A percentile compares a stretch with the other conserved stretches of the same genome.
Evolutionary conservation across 2,797 vertebrate genomes (phyloP).

Genomic region (Oceanodroma leucorhoa): DNA sequence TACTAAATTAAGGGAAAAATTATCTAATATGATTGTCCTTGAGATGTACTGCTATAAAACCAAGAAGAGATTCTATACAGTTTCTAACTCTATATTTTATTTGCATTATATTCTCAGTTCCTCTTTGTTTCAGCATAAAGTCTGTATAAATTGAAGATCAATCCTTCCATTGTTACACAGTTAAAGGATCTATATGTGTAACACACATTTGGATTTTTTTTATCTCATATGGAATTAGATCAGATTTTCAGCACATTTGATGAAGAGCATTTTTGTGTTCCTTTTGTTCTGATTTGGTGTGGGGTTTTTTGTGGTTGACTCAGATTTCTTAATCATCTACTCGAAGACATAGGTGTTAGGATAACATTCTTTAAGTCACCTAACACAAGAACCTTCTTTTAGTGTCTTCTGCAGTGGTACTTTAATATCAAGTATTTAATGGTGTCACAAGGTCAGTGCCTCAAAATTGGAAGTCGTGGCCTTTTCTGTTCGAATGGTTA

Average conservation of each 20-base stretch:
- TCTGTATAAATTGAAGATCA: background rate
- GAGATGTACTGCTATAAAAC: background rate
- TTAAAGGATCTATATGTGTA: background rate
- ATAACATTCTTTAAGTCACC: background rate
- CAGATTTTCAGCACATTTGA: conserved; percentile 3
- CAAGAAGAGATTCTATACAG: background rate
- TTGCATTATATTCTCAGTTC: background rate
- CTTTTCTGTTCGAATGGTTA: conserved; percentile 38
- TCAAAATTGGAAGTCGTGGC: conserved; percentile 36
- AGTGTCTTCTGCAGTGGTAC: conserved; percentile 8
- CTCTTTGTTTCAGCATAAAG: background rate
- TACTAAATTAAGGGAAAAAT: conserved; percentile 9
- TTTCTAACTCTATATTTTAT: background rate
- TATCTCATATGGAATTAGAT: background rate
- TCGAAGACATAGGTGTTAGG: background rate
- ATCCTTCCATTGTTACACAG: background rate
- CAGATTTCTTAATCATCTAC: background rate
- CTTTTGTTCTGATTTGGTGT: background rate
- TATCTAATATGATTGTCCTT: background rate
- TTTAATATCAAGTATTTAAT: conserved; percentile 53
- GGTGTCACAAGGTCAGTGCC: conserved; percentile 31
- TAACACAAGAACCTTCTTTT: background rate
- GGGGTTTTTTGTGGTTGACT: background rate
- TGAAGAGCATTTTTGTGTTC: background rate
- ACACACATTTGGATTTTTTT: background rate